Conservation (phyloP, 2,113 vertebrate genomes). For the Lepisosteus oculatus region DNA sequence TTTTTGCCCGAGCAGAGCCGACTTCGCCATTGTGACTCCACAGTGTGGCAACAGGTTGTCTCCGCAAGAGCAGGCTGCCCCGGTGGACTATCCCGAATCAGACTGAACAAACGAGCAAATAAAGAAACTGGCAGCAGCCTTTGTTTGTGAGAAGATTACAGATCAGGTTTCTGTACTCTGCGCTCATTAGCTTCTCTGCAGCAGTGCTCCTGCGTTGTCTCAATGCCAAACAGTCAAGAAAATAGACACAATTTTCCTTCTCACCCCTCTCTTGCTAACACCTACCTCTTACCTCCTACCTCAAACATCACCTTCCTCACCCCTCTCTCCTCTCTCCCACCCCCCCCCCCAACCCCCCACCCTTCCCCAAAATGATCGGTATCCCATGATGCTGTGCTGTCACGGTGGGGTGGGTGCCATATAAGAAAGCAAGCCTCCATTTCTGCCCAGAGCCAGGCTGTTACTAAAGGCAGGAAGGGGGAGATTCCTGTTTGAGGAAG, state of each 20-base stretch:
- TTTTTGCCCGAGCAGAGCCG: too few species aligned
- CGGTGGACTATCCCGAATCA: not conserved
- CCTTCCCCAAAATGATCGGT: conserved; percentile 39
- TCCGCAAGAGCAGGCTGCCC: not conserved
- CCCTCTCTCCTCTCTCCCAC: conserved; percentile 18
- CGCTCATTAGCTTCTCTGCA: not conserved
- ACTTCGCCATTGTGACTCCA: too few species aligned
- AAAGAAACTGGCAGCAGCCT: not conserved
- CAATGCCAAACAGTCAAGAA: not conserved
- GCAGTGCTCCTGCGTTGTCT: not conserved
- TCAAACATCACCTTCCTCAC: conserved; percentile 12
- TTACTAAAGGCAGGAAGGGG: conserved; percentile 33
- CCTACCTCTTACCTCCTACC: conserved; percentile 11
- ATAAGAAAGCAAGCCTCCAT: conserved; percentile 41
- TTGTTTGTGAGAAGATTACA: not conserved
- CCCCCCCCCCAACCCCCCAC: conserved; percentile 27
- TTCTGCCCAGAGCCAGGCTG: conserved; percentile 48
- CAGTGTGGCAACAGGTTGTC: not conserved
- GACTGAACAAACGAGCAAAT: not conserved
- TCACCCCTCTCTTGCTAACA: not conserved
- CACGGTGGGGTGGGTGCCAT: conserved; percentile 60
- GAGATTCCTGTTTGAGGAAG: conserved; percentile 48
- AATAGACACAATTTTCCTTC: not conserved
- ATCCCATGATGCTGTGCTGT: conserved; percentile 48
- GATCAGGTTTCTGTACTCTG: not conserved